Conservation (phyloP, 2,113 vertebrate genomes). For the Albula goreensis region DNA sequence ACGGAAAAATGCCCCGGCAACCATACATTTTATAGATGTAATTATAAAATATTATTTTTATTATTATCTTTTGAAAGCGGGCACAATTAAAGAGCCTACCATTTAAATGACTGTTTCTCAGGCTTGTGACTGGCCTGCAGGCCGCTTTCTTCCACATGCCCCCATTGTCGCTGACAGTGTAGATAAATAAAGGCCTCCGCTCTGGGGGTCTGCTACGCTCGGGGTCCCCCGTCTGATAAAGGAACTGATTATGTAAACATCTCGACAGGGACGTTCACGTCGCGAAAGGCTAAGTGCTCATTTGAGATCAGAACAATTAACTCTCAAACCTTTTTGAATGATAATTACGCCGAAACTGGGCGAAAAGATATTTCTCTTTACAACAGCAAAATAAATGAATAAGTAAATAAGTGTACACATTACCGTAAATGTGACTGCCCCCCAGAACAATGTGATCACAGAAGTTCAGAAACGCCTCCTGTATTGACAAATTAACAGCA, state of each 20-base stretch:
- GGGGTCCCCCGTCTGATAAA: background rate
- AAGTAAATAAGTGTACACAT: too few species aligned
- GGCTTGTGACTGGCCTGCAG: background rate
- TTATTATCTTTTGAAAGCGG: background rate
- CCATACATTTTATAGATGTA: background rate
- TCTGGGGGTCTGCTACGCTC: background rate
- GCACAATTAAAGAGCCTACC: background rate
- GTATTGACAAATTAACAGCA: too few species aligned
- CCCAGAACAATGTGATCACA: too few species aligned
- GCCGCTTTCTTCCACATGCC: background rate
- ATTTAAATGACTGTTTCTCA: background rate
- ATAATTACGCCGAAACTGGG: background rate
- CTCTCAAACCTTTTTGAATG: background rate
- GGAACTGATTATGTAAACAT: background rate
- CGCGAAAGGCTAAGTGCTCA: background rate
- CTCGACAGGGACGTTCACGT: background rate
- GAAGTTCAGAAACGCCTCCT: too few species aligned
- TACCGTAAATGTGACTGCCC: too few species aligned
- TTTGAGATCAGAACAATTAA: conserved; percentile 1
- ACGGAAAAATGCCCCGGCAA: background rate
- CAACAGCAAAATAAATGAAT: too few species aligned
- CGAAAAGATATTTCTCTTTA: background rate
- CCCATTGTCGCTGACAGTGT: background rate
- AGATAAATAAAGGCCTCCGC: background rate
- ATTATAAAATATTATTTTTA: too few species aligned